These are phyloP conservation scores for Aptenodytes patagonicus DNA, from an alignment of 2,113 vertebrate species.

Conservation along the genomic window DNA sequence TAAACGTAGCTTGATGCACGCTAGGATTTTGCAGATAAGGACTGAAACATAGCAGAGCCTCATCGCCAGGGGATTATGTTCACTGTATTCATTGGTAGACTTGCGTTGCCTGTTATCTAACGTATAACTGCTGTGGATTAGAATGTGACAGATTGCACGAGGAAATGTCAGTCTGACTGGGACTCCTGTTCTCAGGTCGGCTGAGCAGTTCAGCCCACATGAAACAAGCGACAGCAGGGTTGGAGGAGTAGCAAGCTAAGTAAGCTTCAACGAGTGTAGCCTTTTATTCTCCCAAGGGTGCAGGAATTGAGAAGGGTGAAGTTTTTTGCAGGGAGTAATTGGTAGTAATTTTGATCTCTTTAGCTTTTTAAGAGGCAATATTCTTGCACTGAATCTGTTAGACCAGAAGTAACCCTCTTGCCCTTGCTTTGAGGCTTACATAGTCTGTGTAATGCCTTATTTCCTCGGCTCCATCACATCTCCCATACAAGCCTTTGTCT, in stretches of 20 bases:
- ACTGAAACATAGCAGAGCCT: not conserved
- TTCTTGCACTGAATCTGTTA: not conserved
- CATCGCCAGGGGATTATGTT: not conserved
- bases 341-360: not conserved
- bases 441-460: not conserved
- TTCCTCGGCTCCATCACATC: not conserved
- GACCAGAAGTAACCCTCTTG: not conserved
- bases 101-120: not conserved
- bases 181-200: not conserved
- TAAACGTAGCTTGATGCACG: rapidly evolving
- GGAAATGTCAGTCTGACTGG: not conserved
- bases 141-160: slow-evolving; percentile 12
- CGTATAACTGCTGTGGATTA: slow-evolving; percentile 8
- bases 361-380: not conserved
- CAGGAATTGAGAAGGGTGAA: not conserved
- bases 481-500: not conserved
- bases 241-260: not conserved
- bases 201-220: slow-evolving; percentile 14
- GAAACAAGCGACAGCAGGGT: not conserved
- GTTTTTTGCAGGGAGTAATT: not conserved
- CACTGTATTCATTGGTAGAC: not conserved
- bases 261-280: not conserved
- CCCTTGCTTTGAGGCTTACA: not conserved
- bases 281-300: not conserved
- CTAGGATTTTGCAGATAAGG: not conserved